A percentile compares a stretch with the other conserved stretches of the same genome.
Conservation (phyloP, 2,113 vertebrate genomes). For the Aramus guarauna region DNA sequence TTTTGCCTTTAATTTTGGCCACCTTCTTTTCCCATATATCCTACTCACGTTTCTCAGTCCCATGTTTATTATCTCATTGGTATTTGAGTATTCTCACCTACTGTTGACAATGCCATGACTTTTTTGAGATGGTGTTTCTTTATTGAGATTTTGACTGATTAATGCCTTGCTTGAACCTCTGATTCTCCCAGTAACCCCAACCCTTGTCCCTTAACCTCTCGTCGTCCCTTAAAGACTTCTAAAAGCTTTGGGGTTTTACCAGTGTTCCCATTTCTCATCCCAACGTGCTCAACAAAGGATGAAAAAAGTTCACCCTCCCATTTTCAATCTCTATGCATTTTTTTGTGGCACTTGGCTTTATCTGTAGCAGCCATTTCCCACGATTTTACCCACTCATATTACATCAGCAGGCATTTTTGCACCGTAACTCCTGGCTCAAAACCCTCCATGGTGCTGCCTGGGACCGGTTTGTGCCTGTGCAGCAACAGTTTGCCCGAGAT, state of each 20-base stretch:
- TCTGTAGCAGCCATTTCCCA: not conserved
- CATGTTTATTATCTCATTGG: not conserved
- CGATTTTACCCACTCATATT: not conserved
- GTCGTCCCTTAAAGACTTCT: not conserved
- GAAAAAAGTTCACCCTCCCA: not conserved
- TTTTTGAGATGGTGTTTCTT: not conserved
- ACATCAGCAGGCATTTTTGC: not conserved
- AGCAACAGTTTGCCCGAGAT: not conserved
- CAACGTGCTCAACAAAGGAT: not conserved
- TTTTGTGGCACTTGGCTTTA: not conserved
- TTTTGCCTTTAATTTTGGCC: not conserved
- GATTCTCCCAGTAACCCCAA: not conserved
- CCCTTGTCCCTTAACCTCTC: not conserved
- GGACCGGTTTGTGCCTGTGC: accelerated
- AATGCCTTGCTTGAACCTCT: not conserved
- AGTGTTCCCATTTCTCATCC: not conserved
- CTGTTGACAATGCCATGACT: not conserved
- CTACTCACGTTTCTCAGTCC: not conserved
- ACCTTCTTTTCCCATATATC: not conserved
- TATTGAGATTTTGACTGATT: not conserved
- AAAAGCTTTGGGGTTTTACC: not conserved
- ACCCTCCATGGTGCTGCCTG: no score
- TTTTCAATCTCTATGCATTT: not conserved
- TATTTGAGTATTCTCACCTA: not conserved
- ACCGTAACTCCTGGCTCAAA: not conserved